phyloP scores from a whole-genome alignment of 1,140 invertebrate genomes.

The Heliconius himera region DNA sequence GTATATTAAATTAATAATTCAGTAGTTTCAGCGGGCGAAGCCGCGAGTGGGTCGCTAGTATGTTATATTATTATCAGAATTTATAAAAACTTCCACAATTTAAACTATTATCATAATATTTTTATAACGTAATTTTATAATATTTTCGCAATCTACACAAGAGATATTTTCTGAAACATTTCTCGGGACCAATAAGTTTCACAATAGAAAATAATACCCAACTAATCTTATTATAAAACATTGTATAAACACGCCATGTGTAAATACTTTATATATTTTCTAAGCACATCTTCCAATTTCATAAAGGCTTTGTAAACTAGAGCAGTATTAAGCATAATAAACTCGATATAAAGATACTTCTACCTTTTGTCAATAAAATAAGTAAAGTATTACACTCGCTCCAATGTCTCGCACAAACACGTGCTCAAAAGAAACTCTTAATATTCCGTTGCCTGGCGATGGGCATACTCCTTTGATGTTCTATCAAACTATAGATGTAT shows the following conservation, averaged over 20 bases:
- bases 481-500: slow-evolving; percentile 21
- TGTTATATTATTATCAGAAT: too few relatives aligned
- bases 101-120: too few relatives aligned
- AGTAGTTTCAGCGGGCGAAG: too few relatives aligned
- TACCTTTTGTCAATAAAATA: slow-evolving; percentile 20
- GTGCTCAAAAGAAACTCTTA: slow-evolving; percentile 25
- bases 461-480: slow-evolving; percentile 18
- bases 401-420: slow-evolving; percentile 2
- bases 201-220: background rate
- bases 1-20: too few relatives aligned
- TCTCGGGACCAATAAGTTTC: background rate
- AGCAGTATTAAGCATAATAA: background rate
- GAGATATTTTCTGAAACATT: background rate
- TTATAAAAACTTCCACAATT: too few relatives aligned
- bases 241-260: background rate
- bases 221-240: background rate
- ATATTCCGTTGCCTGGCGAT: slow-evolving; percentile 23
- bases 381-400: slow-evolving; percentile 17
- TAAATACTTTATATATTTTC: background rate
- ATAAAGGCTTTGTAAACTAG: slow-evolving; percentile 15
- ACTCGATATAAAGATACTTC: slow-evolving; percentile 4
- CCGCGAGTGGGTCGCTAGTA: too few relatives aligned
- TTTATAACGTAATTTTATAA: background rate
- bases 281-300: background rate
- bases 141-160: background rate